Base-by-base conservation (phyloP, 2,113 vertebrate genomes). In the Corythoichthys haematopterus region DNA sequence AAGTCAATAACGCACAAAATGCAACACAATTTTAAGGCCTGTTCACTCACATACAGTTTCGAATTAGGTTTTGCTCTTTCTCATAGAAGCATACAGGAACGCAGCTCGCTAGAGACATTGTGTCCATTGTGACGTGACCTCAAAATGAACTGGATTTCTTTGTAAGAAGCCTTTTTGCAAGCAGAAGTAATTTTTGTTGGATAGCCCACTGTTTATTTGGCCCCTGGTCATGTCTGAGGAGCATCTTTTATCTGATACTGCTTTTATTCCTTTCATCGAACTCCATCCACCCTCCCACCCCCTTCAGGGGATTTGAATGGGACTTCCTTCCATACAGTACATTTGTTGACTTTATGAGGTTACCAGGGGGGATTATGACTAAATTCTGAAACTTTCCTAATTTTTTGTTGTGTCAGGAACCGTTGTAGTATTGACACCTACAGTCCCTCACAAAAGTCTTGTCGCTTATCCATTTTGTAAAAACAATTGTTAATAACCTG, bases 111-210 rank as follows among this genome's bases (percentile, higher is more conserved):
- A 12, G 60, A 62, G 5, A 33, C 20, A 10, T 45, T 45, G 40
- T 40, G 58, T 38, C 10, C n/a, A 45, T 62, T 50, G 77, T 66
- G 56, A 66, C 53, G 10, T 67, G 81, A 85, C 78, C 77, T 61
- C n/a, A 48, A 45, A 67, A 69, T 10, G 10, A 83, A 80, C 70
- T 35, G 28, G 11, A 13, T 14, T 35, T 36, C 72, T 69, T 73
- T 73, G 69, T 63, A 14, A 61, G 48, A 1, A 43, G 6, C 40
- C 9, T 5, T 1, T 8, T 43, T 43, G 40, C 6, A 43, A 43
- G 40, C 20, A 28, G 50, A 74, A 56, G 64, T 46, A n/a, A 1
- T 63, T 74, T 36, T 66, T 50, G 68, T 85, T 57, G 70, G 40
- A 37, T 14, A 65, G 71, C 38, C 8, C 35, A 48, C 71, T 70